phyloP scores from a whole-genome alignment of 2,797 vertebrate species.

The Bothrops alternatus region DNA sequence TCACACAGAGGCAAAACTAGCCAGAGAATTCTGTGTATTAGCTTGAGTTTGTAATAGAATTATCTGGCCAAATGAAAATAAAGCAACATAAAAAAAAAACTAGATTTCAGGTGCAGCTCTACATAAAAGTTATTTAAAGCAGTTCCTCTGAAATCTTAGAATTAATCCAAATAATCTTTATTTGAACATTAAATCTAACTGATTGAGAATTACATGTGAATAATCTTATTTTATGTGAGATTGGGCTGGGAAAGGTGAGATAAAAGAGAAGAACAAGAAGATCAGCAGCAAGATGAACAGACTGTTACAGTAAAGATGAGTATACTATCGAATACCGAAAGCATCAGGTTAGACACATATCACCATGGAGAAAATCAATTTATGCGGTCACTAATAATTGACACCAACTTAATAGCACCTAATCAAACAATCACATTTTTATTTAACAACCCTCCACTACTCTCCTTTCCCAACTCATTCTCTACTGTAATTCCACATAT shows the following conservation, averaged over 20 bases:
- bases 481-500: not conserved
- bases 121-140: not conserved
- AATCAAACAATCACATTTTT: not conserved
- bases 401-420: not conserved
- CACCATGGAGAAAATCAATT: not conserved
- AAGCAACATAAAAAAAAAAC: not conserved
- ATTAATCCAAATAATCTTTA: not conserved
- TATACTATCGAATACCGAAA: not conserved
- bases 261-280: not conserved
- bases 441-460: not conserved
- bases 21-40: conserved; percentile 46
- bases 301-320: not conserved
- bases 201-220: not conserved
- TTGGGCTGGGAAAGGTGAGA: not conserved
- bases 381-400: not conserved
- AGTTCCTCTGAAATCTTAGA: not conserved
- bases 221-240: not conserved
- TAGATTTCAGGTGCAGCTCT: not conserved
- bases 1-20: not conserved
- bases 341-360: not conserved
- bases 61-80: not conserved
- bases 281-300: not conserved
- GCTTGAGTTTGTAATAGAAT: conserved; percentile 30
- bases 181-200: not conserved
- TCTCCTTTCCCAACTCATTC: not conserved